Conservation (phyloP, 2,797 vertebrate species). For the Chrysocyon brachyurus region DNA sequence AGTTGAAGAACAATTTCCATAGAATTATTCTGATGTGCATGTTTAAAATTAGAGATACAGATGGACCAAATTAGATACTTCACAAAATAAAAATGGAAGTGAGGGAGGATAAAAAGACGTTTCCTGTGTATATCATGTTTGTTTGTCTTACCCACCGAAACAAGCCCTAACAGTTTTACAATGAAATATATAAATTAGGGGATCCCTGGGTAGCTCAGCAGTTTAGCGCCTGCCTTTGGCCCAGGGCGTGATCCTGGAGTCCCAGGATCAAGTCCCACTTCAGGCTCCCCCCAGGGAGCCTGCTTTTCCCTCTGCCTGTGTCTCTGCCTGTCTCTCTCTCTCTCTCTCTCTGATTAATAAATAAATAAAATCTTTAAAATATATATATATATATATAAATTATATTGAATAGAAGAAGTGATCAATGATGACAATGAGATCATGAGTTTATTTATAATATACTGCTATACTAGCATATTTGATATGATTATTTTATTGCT, state of each 20-base stretch:
- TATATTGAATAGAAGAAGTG: background rate
- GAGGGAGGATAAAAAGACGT: background rate
- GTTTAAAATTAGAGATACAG: background rate
- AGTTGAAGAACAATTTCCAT: constrained; percentile 43
- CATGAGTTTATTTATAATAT: background rate
- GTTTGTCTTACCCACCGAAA: background rate
- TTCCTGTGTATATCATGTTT: background rate
- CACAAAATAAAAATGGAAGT: constrained; percentile 3
- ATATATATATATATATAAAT: background rate
- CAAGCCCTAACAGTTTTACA: background rate
- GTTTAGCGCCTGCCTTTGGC: too few relatives aligned
- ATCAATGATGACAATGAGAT: background rate
- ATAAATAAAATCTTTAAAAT: background rate
- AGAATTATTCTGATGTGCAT: background rate
- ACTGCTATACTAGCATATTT: background rate
- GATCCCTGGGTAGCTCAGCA: too few relatives aligned
- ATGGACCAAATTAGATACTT: background rate
- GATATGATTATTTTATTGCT: constrained; percentile 4
- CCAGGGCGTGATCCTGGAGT: too few relatives aligned
- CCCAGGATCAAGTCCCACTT: too few relatives aligned
- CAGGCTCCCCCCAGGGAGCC: too few relatives aligned
- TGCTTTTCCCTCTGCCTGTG: too few relatives aligned
- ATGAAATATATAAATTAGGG: background rate
- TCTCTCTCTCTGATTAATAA: too few relatives aligned
- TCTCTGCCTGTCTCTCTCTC: too few relatives aligned